Evolutionary conservation across 2,113 vertebrate species (phyloP).

Genomic region (Lipophrys pholis): DNA sequence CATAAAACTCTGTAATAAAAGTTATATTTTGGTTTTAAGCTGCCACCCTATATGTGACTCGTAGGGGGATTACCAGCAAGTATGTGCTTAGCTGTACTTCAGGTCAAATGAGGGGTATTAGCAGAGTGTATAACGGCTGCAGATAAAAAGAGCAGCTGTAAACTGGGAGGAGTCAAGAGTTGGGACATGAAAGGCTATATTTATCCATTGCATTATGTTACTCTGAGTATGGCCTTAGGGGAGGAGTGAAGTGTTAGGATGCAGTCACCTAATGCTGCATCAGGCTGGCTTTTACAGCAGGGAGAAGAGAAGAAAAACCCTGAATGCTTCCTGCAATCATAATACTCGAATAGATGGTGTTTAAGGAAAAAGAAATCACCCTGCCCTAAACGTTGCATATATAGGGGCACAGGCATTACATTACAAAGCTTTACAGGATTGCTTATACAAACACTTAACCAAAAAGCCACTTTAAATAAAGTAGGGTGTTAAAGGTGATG

Average conservation of each 20-base stretch:
- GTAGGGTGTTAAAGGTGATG: slow-evolving; percentile 15
- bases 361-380: slow-evolving; percentile 3
- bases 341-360: slow-evolving; percentile 8
- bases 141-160: slow-evolving; percentile 62
- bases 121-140: slow-evolving; percentile 29
- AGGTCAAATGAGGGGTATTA: slow-evolving; percentile 57
- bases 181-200: slow-evolving; percentile 70
- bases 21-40: slow-evolving; percentile 36
- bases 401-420: slow-evolving; percentile 1
- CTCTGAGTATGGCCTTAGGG: slow-evolving; percentile 51
- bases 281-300: slow-evolving; percentile 24
- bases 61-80: slow-evolving; percentile 42
- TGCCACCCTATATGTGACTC: slow-evolving; percentile 28
- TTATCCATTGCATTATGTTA: slow-evolving; percentile 70
- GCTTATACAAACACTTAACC: background rate
- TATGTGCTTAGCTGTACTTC: slow-evolving; percentile 51
- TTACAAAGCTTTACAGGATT: background rate
- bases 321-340: slow-evolving; percentile 21
- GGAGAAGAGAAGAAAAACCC: slow-evolving; percentile 3
- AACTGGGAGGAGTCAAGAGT: slow-evolving; percentile 59
- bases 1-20: slow-evolving; percentile 15
- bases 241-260: slow-evolving; percentile 53
- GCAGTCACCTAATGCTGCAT: slow-evolving; percentile 62
- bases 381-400: slow-evolving; percentile 2
- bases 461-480: slow-evolving; percentile 12